phyloP scores from a whole-genome alignment of 2,888 invertebrate genomes.

The Agriotes lineatus region DNA sequence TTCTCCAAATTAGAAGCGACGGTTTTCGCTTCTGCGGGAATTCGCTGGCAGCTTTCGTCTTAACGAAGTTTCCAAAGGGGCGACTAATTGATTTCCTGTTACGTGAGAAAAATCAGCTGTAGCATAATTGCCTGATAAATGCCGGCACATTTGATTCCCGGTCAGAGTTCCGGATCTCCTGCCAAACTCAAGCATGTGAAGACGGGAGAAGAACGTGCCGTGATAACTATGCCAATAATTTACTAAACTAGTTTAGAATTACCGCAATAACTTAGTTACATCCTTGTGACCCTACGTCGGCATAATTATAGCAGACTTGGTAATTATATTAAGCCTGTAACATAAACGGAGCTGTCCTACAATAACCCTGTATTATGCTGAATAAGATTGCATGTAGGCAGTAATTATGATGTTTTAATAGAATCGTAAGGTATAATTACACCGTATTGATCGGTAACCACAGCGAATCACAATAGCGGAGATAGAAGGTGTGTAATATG shows the following conservation, averaged over 20 bases:
- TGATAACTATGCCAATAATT: slow-evolving; percentile 21
- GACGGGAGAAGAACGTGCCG: slow-evolving; percentile 3
- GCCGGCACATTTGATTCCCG: background rate
- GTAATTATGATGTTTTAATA: background rate
- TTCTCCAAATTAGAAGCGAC: too few relatives aligned
- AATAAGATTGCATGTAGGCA: background rate
- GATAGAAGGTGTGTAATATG: too few relatives aligned
- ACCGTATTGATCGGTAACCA: background rate
- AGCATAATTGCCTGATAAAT: slow-evolving; percentile 9
- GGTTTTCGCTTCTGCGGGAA: too few relatives aligned
- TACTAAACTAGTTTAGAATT: slow-evolving; percentile 11
- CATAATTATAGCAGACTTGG: slow-evolving; percentile 17
- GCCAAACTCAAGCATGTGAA: background rate
- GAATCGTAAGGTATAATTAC: background rate
- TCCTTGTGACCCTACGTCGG: background rate
- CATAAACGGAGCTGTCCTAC: slow-evolving; percentile 6
- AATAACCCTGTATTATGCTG: background rate
- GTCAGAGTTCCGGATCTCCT: background rate
- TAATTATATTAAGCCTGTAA: slow-evolving; percentile 5
- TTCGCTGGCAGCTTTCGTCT: too few relatives aligned
- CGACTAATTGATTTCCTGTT: slow-evolving; percentile 16
- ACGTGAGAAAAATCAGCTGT: slow-evolving; percentile 22
- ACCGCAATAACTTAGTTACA: slow-evolving; percentile 12
- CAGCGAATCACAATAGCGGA: background rate
- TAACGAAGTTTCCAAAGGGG: background rate